Conservation (phyloP, 1,140 invertebrate genomes). For the Cyclargus thomasi region DNA sequence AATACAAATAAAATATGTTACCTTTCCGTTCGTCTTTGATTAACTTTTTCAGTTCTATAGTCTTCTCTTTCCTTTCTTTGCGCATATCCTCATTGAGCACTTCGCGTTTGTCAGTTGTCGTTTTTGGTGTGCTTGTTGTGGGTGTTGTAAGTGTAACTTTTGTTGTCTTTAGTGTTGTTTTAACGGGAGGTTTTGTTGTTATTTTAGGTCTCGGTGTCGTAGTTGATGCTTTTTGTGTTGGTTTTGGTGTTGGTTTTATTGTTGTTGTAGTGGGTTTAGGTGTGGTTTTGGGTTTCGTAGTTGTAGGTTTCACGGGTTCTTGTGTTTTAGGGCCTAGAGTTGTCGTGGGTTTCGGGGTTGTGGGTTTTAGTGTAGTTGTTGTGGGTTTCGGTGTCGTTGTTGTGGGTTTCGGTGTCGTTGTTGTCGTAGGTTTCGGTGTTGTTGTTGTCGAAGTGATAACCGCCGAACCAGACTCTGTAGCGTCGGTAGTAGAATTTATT, state of each 20-base stretch:
- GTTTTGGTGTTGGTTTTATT: conserved; percentile 28
- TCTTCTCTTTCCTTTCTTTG: conserved; percentile 7
- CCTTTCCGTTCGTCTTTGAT: not conserved
- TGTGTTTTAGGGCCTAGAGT: conserved; percentile 21
- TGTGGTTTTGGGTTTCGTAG: conserved; percentile 20
- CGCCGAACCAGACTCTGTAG: conserved; percentile 8
- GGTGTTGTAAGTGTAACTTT: conserved; percentile 9
- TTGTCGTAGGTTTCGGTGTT: conserved; percentile 17
- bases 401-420: conserved; percentile 18
- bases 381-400: conserved; percentile 18
- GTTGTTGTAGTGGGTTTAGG: conserved; percentile 23
- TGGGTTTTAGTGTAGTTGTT: conserved; percentile 25
- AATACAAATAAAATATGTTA: not conserved
- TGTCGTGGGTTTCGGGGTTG: conserved; percentile 20
- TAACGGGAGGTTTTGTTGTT: conserved; percentile 16
- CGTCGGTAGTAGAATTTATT: conserved; percentile 29
- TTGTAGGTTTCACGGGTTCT: conserved; percentile 23
- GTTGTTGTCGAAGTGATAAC: conserved; percentile 15
- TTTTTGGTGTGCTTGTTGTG: conserved; percentile 12
- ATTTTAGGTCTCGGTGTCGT: conserved; percentile 12
- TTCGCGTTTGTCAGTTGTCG: conserved; percentile 19
- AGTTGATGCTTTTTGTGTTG: conserved; percentile 24
- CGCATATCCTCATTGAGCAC: conserved; percentile 24
- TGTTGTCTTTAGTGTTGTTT: conserved; percentile 19
- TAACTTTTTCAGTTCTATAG: conserved; percentile 28